These are phyloP conservation scores for Mohoua ochrocephala DNA, from an alignment of 2,113 vertebrate genomes.

Conservation along the genomic window DNA sequence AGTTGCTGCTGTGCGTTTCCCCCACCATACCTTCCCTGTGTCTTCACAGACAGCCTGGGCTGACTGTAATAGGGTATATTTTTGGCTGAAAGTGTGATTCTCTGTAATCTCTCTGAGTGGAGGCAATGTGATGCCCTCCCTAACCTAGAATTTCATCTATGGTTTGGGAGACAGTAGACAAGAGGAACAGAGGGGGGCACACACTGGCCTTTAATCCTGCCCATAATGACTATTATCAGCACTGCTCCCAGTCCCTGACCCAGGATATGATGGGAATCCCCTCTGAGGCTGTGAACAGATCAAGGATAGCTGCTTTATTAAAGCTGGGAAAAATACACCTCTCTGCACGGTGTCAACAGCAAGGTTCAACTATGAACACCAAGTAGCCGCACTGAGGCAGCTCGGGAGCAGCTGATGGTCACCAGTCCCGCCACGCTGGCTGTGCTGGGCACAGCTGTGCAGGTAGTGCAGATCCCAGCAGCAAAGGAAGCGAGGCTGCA, in stretches of 20 bases:
- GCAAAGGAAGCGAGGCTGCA: not conserved
- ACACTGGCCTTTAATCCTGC: not conserved
- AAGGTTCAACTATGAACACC: not conserved
- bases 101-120: not conserved
- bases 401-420: not conserved
- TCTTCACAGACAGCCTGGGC: not conserved
- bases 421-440: accelerated
- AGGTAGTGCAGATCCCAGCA: not conserved
- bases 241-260: not conserved
- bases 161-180: not conserved
- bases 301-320: not conserved
- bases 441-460: not conserved
- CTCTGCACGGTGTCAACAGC: not conserved
- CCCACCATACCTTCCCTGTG: not conserved
- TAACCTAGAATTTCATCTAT: not conserved
- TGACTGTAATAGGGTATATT: not conserved
- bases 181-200: not conserved
- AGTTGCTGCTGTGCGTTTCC: not conserved
- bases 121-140: not conserved
- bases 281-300: not conserved
- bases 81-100: not conserved
- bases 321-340: not conserved
- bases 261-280: not conserved
- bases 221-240: not conserved
- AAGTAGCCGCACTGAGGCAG: accelerated